phyloP scores from a whole-genome alignment of 2,113 vertebrate genomes.

The Edolisoma coerulescens region DNA sequence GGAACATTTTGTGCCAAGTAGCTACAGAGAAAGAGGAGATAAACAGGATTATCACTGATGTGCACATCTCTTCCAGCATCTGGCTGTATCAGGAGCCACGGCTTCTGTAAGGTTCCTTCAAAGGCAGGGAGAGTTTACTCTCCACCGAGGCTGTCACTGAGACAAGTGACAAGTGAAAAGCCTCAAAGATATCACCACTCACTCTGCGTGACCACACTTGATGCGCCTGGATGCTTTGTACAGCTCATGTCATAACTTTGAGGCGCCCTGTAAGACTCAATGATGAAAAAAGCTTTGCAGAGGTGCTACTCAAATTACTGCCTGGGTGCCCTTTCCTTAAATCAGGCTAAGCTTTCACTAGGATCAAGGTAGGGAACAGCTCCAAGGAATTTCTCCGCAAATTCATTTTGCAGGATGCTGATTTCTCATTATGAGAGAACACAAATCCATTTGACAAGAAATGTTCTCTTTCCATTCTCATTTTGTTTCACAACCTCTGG shows the following conservation, averaged over 20 bases:
- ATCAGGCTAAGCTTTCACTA: not conserved
- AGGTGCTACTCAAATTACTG: not conserved
- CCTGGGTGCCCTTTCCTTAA: not conserved
- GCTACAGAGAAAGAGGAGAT: not conserved
- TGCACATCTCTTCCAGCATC: not conserved
- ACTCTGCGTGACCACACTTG: not conserved
- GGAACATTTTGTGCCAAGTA: not conserved
- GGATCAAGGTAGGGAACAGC: not conserved
- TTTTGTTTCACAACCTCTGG: conserved; percentile 25
- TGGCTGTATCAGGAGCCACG: not conserved
- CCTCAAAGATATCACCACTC: not conserved
- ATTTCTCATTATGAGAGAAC: conserved; percentile 38
- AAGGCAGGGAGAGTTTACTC: not conserved
- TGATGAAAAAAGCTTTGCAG: not conserved
- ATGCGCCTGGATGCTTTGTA: not conserved
- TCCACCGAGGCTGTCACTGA: not conserved
- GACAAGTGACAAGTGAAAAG: not conserved
- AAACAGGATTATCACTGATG: not conserved
- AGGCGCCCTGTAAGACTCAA: not conserved
- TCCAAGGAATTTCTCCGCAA: not conserved
- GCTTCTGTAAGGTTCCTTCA: not conserved
- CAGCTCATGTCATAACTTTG: not conserved
- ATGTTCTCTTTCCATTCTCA: not conserved
- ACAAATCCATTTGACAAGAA: conserved; percentile 21
- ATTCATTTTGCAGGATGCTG: conserved; percentile 30